phyloP scores from a whole-genome alignment of 1,140 invertebrate species.

The Papilio glaucus region DNA sequence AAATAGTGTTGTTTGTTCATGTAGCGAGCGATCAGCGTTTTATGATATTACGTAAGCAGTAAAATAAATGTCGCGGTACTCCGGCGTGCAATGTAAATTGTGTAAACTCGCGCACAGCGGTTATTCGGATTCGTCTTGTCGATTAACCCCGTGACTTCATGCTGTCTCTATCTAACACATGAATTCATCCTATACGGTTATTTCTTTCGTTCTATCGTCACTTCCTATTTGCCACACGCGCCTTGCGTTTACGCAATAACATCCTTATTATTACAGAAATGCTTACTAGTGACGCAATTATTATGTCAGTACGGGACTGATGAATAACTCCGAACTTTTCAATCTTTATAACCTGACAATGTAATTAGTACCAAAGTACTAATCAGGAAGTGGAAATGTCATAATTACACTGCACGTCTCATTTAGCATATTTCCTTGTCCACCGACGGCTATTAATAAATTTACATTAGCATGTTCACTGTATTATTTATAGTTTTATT shows the following conservation, averaged over 20 bases:
- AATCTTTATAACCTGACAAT: neutral
- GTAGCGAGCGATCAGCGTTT: neutral
- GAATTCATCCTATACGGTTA: conserved; percentile 35
- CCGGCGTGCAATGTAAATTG: conserved; percentile 43
- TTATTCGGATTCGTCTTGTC: conserved; percentile 53
- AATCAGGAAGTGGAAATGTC: conserved; percentile 2
- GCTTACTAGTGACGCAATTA: conserved; percentile 55
- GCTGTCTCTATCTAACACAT: conserved; percentile 41
- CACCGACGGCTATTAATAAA: neutral
- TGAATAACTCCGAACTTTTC: conserved; percentile 14
- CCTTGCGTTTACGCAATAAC: conserved; percentile 48
- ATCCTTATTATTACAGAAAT: conserved; percentile 60
- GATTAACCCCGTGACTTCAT: conserved; percentile 49
- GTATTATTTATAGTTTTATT: neutral
- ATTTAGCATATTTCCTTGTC: conserved; percentile 26
- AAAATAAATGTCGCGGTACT: conserved; percentile 23
- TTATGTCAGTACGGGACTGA: conserved; percentile 57
- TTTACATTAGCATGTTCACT: neutral
- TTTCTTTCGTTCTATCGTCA: conserved; percentile 42
- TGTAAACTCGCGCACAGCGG: conserved; percentile 45
- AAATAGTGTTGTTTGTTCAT: conserved; percentile 6
- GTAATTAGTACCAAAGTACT: neutral
- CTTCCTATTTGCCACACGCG: conserved; percentile 54
- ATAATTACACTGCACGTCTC: conserved; percentile 1
- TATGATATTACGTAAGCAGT: conserved; percentile 24